phyloP scores from a whole-genome alignment of 1,140 invertebrate genomes.

The Centruroides vittatus region DNA sequence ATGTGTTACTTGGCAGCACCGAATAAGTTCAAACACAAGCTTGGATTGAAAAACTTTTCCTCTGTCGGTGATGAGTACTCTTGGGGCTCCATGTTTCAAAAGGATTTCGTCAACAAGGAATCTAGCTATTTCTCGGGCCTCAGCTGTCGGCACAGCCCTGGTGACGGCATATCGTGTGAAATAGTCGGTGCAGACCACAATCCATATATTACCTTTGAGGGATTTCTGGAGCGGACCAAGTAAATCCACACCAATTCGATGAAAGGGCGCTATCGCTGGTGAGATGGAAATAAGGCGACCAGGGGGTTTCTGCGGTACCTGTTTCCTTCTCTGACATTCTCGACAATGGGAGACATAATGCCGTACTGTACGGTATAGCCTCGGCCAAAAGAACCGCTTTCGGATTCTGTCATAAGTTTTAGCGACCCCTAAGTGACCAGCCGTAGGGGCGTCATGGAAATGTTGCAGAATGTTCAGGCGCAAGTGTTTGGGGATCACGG shows the following conservation, averaged over 20 bases:
- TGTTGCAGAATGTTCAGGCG: too few relatives aligned
- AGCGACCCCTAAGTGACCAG: too few relatives aligned
- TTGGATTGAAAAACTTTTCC: conserved; percentile 6
- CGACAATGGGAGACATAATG: too few relatives aligned
- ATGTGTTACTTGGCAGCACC: too few relatives aligned
- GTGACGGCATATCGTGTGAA: conserved; percentile 1
- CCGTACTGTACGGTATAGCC: too few relatives aligned
- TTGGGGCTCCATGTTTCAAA: conserved; percentile 10
- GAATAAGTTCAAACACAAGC: too few relatives aligned
- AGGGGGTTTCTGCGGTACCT: too few relatives aligned
- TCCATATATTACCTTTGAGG: background rate
- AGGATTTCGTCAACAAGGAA: conserved; percentile 19
- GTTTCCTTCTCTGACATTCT: too few relatives aligned
- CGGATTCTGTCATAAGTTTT: too few relatives aligned
- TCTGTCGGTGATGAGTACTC: conserved; percentile 14
- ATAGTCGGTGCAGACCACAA: conserved; percentile 1
- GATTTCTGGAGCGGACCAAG: background rate
- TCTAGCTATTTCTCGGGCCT: conserved; percentile 13
- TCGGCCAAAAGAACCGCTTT: too few relatives aligned
- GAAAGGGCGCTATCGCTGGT: background rate
- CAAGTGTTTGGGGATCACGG: too few relatives aligned
- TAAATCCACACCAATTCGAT: background rate
- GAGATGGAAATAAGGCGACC: background rate
- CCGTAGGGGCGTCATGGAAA: too few relatives aligned
- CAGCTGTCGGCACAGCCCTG: background rate